Evolutionary conservation across 2,113 vertebrate species (phyloP), one percentile per base, ranked within the genome.

Genomic region (Apteryx mantelli): DNA sequence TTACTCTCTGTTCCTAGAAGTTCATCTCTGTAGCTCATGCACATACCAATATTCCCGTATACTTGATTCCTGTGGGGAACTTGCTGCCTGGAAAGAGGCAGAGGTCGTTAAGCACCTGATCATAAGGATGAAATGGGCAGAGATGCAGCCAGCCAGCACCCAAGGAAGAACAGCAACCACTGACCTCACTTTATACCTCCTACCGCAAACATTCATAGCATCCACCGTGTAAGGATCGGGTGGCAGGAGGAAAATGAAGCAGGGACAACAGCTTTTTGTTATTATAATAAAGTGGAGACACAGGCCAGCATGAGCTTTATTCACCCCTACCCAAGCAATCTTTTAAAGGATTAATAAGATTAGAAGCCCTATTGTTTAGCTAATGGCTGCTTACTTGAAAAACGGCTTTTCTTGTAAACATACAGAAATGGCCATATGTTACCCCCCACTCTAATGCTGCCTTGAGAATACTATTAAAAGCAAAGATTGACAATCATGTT

Each of bases 281-380:
- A 73, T 85, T 95, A 48, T n/a, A 91, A 76, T 86, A 91, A 96
- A 87, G 90, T 6, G 34, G 58, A 91, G 91, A 90, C 87, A 63
- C 19, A 18, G 76, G 48, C 63, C 80, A 91, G 63, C 60, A 56
- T 76, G 82, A 88, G 85, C 74, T 95, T 97, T 89, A 63, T 71
- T 28, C 69, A 82, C 46, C 77, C 42, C 53, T 78, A 70, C 48
- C 90, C 87, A 68, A n/a, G 78, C 86, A 92, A 88, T 97, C 96
- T 97, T 96, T 95, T 79, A 97, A 91, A 92, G 96, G 97, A 97
- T 97, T 97, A 97, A 75, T 97, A 90, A 94, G 95, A 97, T 97
- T 97, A 97, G 95, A 88, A 92, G 44, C 73, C 44, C 69, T 65
- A 89, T 97, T 97, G 94, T 97, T 97, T 94, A 86, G 89, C 65